These are phyloP conservation scores for Ceratitis capitata DNA, from an alignment of 1,140 invertebrate genomes.

Conservation along the genomic window DNA sequence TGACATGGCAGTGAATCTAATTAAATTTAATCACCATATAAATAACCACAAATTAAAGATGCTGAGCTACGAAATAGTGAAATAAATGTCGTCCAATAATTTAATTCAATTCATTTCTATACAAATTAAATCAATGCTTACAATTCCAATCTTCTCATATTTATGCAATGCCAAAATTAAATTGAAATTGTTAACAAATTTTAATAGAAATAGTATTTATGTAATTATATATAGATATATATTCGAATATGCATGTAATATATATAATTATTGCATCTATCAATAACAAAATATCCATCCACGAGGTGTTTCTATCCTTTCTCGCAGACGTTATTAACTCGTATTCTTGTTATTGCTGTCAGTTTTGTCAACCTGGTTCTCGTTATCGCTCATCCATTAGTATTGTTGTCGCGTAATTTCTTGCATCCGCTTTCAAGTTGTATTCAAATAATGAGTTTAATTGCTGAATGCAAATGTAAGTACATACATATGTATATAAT, in stretches of 20 bases:
- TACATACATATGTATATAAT: not conserved
- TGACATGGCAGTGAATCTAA: not conserved
- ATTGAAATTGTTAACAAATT: not conserved
- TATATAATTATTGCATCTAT: not conserved
- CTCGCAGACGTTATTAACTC: no score
- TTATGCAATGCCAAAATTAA: not conserved
- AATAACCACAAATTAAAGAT: not conserved
- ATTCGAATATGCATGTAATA: not conserved
- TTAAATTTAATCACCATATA: slow-evolving; percentile 7
- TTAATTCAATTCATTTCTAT: not conserved
- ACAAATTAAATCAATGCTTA: not conserved
- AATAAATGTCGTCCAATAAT: no score
- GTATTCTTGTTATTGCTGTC: not conserved
- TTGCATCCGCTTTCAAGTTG: slow-evolving; percentile 9
- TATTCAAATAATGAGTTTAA: slow-evolving; percentile 13
- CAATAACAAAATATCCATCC: not conserved
- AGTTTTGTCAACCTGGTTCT: not conserved
- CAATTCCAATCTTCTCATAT: not conserved
- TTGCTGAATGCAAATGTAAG: not conserved
- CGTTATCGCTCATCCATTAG: not conserved
- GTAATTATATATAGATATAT: no score
- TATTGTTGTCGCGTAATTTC: slow-evolving; percentile 21
- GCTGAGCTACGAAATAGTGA: not conserved
- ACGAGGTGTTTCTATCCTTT: no score
- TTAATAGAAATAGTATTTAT: not conserved